Percentiles rank a stretch among this genome's conserved stretches.
Conservation (phyloP, 2,888 invertebrate genomes). For the Nineta flava region DNA sequence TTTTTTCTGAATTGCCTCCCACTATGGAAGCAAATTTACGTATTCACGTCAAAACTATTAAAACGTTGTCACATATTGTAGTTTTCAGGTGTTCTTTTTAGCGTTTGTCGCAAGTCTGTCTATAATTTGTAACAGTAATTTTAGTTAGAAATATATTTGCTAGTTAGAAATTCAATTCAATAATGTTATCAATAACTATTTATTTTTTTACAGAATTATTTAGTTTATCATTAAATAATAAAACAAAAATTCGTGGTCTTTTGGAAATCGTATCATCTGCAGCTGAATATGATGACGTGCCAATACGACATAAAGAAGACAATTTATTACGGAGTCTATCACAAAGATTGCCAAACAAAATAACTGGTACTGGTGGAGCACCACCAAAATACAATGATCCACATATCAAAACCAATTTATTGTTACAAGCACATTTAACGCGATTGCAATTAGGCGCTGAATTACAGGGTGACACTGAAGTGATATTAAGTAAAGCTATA, state of each 20-base stretch:
- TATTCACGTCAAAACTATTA: too few species aligned
- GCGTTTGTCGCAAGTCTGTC: background rate
- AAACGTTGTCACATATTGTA: too few species aligned
- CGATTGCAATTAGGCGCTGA: constrained; percentile 91
- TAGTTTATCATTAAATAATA: constrained; percentile 88
- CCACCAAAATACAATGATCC: constrained; percentile 84
- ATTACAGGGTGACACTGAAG: constrained; percentile 88
- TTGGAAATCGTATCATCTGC: constrained; percentile 97
- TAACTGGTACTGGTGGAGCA: constrained; percentile 39
- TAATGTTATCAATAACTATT: background rate
- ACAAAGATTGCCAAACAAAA: constrained; percentile 41
- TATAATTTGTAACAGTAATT: too few species aligned
- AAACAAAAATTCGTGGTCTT: constrained; percentile 93
- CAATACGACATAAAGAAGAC: constrained; percentile 92
- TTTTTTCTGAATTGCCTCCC: too few species aligned
- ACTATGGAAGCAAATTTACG: too few species aligned
- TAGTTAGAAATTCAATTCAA: too few species aligned
- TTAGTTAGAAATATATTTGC: too few species aligned
- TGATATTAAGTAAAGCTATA: constrained; percentile 73
- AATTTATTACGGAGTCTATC: constrained; percentile 49
- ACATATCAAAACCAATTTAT: constrained; percentile 87
- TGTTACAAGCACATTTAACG: constrained; percentile 91
- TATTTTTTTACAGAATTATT: constrained; percentile 67
- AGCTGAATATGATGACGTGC: constrained; percentile 88
- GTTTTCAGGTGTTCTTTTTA: background rate